Evolutionary conservation across 2,888 invertebrate species (phyloP).

Genomic region (Cheilosia vulpina): DNA sequence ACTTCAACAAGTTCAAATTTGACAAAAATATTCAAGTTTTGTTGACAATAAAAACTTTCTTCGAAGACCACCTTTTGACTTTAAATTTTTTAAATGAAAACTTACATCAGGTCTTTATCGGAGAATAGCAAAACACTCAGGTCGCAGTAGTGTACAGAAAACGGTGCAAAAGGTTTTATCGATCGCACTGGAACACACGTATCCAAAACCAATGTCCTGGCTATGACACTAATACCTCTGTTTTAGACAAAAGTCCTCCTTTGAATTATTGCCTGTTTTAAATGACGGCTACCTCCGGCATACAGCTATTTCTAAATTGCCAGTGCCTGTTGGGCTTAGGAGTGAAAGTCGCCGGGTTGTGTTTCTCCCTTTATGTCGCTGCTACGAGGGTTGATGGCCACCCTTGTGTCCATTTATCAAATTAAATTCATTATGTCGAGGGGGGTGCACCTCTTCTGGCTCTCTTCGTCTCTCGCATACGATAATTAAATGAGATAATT

Average conservation of each 20-base stretch:
- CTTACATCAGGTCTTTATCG: neutral
- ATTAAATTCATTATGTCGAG: conserved; percentile 77
- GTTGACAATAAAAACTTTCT: too few relatives aligned
- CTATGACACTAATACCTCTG: conserved; percentile 49
- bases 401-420: conserved; percentile 78
- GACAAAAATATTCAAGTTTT: too few relatives aligned
- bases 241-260: conserved; percentile 53
- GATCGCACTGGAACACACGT: neutral
- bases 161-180: conserved; percentile 18
- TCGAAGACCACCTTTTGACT: neutral
- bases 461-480: conserved; percentile 68
- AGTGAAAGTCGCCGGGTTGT: conserved; percentile 40
- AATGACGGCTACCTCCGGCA: conserved; percentile 61
- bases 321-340: conserved; percentile 46
- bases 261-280: conserved; percentile 72
- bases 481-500: conserved; percentile 78
- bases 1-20: too few relatives aligned
- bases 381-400: conserved; percentile 68
- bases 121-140: conserved; percentile 24
- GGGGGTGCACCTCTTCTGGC: conserved; percentile 64
- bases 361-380: conserved; percentile 25
- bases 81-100: neutral
- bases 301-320: conserved; percentile 63
- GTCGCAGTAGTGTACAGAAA: neutral
- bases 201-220: conserved; percentile 28